A percentile compares a stretch with the other conserved stretches of the same genome.
Conservation (phyloP, 2,113 vertebrate genomes). For the Thryonomys swinderianus region DNA sequence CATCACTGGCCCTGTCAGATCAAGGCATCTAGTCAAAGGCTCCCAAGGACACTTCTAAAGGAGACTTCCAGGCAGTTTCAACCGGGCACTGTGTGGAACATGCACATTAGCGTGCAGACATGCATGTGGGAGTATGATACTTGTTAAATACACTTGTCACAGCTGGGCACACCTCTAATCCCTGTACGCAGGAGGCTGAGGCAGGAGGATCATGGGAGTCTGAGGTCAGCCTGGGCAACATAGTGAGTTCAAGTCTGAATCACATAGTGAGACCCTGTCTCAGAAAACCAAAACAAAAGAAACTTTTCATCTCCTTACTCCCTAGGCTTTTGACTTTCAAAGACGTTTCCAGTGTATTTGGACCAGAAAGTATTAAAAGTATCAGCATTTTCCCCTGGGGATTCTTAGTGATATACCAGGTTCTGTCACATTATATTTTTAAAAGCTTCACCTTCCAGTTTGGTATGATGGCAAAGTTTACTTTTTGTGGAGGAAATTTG, state of each 20-base stretch:
- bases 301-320: neutral
- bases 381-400: no score
- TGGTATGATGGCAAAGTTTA: neutral
- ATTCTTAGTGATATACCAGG: neutral
- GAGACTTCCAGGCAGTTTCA: no score
- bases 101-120: accelerated
- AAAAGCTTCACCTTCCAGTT: neutral
- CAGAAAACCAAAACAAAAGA: neutral
- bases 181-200: neutral
- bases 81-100: accelerated
- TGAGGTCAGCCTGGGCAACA: no score
- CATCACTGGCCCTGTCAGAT: neutral
- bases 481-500: slow-evolving; percentile 12
- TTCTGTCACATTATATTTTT: neutral
- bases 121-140: accelerated
- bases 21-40: neutral
- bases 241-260: neutral
- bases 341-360: neutral
- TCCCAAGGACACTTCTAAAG: neutral
- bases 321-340: neutral
- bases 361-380: neutral
- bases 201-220: neutral
- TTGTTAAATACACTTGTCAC: neutral
- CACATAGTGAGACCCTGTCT: neutral
- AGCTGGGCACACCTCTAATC: neutral